These are phyloP conservation scores for Adoxophyes honmai DNA, from an alignment of 1,140 invertebrate species.

Conservation along the genomic window DNA sequence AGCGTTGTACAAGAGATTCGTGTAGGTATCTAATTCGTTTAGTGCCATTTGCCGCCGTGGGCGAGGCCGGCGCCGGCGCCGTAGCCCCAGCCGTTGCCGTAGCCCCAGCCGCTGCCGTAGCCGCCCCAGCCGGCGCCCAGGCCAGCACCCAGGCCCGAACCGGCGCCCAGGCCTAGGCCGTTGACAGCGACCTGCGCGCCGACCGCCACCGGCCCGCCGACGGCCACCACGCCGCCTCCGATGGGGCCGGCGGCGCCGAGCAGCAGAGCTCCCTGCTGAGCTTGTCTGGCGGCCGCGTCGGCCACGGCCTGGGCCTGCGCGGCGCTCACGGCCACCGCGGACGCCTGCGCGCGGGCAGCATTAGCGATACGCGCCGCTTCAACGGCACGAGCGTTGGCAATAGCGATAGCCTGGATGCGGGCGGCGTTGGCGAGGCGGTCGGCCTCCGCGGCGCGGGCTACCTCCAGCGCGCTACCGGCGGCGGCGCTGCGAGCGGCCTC, in stretches of 20 bases:
- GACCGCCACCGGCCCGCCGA: neutral
- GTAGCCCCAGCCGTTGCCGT: constrained; percentile 28
- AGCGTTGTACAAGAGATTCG: constrained; percentile 28
- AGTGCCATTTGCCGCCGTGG: constrained; percentile 16
- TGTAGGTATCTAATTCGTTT: constrained; percentile 33
- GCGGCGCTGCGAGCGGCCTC: constrained; percentile 59
- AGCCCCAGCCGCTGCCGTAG: neutral
- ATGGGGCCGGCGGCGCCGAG: constrained; percentile 35
- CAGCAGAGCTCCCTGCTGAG: constrained; percentile 43
- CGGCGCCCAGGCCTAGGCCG: constrained; percentile 19
- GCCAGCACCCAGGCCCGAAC: too few species aligned
- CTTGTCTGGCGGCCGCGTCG: constrained; percentile 53
- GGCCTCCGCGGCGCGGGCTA: constrained; percentile 55
- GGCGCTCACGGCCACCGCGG: constrained; percentile 52
- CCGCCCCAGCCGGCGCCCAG: constrained; percentile 15
- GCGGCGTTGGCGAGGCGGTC: constrained; percentile 61
- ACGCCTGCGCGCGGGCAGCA: constrained; percentile 58
- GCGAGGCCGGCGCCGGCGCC: constrained; percentile 29
- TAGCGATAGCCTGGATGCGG: constrained; percentile 57
- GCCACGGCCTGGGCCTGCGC: constrained; percentile 61
- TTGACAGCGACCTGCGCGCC: neutral
- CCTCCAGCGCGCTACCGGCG: constrained; percentile 42
- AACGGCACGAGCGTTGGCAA: constrained; percentile 58
- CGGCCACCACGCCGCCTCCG: constrained; percentile 18
- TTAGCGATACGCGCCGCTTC: constrained; percentile 62